Conservation (phyloP, 2,888 invertebrate genomes). For the Rhabditoides inermis region DNA sequence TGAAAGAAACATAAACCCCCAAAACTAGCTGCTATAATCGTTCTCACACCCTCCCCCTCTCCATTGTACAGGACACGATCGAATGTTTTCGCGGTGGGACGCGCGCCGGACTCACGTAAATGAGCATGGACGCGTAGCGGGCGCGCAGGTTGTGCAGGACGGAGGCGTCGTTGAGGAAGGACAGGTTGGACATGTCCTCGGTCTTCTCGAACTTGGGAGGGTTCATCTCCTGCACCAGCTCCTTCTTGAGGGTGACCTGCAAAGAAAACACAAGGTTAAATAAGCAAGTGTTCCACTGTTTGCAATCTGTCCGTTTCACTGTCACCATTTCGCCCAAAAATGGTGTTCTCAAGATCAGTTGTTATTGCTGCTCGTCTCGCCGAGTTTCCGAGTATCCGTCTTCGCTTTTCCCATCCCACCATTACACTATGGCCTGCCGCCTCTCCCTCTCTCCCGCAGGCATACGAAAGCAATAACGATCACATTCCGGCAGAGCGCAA, state of each 20-base stretch:
- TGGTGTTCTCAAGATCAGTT: background rate
- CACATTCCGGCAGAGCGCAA: too few species aligned
- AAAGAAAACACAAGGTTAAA: background rate
- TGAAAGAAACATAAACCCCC: too few species aligned
- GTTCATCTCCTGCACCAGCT: slow-evolving; percentile 84
- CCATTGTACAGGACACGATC: too few species aligned
- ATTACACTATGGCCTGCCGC: background rate
- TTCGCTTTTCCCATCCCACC: background rate
- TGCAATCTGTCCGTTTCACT: background rate
- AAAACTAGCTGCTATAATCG: too few species aligned
- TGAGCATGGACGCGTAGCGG: slow-evolving; percentile 91
- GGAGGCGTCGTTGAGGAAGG: slow-evolving; percentile 97
- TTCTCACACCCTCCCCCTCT: too few species aligned
- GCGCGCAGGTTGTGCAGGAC: slow-evolving; percentile 95
- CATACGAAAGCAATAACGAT: background rate
- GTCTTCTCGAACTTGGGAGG: slow-evolving; percentile 97
- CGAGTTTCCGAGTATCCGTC: background rate
- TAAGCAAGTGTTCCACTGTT: too few species aligned
- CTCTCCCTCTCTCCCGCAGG: background rate
- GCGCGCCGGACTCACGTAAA: slow-evolving; percentile 39
- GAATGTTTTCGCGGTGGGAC: too few species aligned
- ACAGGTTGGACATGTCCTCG: slow-evolving; percentile 67
- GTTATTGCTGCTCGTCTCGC: background rate
- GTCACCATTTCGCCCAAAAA: background rate
- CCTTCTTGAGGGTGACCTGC: slow-evolving; percentile 74